Evolutionary conservation across 53 echinoderm and acorn worm species (phyloP), one percentile per base, ranked within the genome.

Genomic region (Astropecten irregularis): DNA sequence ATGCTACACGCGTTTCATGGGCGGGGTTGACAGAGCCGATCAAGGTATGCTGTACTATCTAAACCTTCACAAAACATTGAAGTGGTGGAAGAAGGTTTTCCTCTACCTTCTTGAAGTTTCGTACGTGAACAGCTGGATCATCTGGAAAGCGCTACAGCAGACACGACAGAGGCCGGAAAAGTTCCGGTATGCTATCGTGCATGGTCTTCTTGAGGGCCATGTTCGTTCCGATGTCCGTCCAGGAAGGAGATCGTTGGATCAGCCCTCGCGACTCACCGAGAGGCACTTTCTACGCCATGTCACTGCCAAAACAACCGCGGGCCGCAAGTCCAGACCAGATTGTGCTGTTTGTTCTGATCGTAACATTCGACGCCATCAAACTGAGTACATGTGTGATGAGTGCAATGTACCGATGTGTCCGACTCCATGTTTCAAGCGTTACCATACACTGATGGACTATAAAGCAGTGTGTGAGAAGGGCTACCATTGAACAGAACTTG

Each of bases 401-500:
- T 81, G 82, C 31, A n/a, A 81, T n/a, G 5, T 49, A 14, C 64
- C 82, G 1, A 64, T 81, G 82, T 81, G 82, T 59, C 64, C 46
- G 13, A 42, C 47, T 3, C 82, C 65, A 15, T 63, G 82, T 42
- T 63, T 62, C 42, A 9, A 19, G 11, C 63, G 48, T 16, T 81
- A 63, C 47, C 62, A 81, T 23, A 58, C 58, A 25, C 58, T 58
- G 6, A 25, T 58, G 3, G 58, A 58, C 11, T 58, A 58, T 27
- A 58, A 58, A 23, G 27, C 58, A 58, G 27, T 25, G 6, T 58
- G 58, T 26, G 58, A 25, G 27, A n/a, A n/a, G 9, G 58, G 58
- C 3, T 58, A 27, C 42, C 42, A 42, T 11, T 42, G 42, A 42
- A 42, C 42, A 8, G 42, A 42, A 42, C 42, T 11, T 42, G 42